phyloP scores from a whole-genome alignment of 2,797 vertebrate genomes.

The Smutsia temminckii region DNA sequence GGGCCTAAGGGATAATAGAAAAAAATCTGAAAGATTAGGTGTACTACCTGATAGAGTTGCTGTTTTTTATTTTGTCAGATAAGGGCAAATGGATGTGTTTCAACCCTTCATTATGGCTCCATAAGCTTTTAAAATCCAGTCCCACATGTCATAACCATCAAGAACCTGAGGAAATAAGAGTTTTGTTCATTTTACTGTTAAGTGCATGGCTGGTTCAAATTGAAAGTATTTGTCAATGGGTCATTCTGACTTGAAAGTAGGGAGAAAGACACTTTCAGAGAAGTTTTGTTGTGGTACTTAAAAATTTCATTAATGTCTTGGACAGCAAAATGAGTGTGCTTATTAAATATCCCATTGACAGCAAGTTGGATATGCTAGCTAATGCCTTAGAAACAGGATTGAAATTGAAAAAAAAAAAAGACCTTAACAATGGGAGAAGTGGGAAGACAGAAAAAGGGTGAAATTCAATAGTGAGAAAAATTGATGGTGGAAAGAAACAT shows the following conservation, averaged over 20 bases:
- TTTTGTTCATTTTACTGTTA: conserved; percentile 66
- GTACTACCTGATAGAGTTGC: conserved; percentile 9
- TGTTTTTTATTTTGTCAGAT: conserved; percentile 58
- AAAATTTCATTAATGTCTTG: conserved; percentile 58
- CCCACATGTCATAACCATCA: conserved; percentile 60
- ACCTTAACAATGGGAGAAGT: conserved; percentile 54
- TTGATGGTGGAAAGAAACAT: conserved; percentile 44
- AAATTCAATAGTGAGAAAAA: conserved; percentile 69
- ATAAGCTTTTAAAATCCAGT: conserved; percentile 65
- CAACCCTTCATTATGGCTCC: conserved; percentile 41
- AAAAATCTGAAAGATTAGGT: background rate
- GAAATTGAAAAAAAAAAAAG: conserved; percentile 62
- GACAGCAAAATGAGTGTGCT: conserved; percentile 5
- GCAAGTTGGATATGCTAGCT: conserved; percentile 52
- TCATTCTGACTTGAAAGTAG: conserved; percentile 56
- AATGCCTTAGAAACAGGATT: conserved; percentile 62
- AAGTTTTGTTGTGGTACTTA: conserved; percentile 36
- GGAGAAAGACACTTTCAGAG: conserved; percentile 22
- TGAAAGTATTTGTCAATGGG: conserved; percentile 50
- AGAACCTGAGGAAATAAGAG: conserved; percentile 52
- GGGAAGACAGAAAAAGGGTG: conserved; percentile 41
- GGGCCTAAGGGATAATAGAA: conserved; percentile 24
- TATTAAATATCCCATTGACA: conserved; percentile 67
- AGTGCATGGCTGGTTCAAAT: conserved; percentile 56
- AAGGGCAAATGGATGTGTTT: conserved; percentile 52